These are phyloP conservation scores for Passerina amoena DNA, from an alignment of 2,113 vertebrate genomes.

Conservation along the genomic window DNA sequence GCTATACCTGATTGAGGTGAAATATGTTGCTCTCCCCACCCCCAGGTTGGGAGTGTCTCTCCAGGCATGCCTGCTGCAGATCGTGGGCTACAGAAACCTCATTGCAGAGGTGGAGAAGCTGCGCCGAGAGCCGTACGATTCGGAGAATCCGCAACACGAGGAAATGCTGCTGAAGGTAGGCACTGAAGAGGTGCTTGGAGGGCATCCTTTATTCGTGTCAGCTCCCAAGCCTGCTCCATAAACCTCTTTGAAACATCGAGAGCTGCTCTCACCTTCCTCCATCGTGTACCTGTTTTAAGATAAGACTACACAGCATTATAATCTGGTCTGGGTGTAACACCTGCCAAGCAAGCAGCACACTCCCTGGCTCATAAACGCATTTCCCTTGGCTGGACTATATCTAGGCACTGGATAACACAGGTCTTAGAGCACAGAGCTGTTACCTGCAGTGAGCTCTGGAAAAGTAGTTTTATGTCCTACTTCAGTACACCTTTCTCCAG, in stretches of 20 bases:
- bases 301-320: not conserved
- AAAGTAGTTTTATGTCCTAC: not conserved
- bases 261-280: not conserved
- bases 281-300: not conserved
- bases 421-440: not conserved
- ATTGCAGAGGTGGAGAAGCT: slow-evolving; percentile 93
- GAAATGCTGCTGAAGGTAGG: slow-evolving; percentile 93
- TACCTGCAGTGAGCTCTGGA: not conserved
- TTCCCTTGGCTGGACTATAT: not conserved
- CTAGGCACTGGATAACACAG: not conserved
- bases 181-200: not conserved
- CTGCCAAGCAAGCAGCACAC: not conserved
- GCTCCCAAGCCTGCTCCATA: not conserved
- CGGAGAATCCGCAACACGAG: slow-evolving; percentile 88
- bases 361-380: not conserved
- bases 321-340: not conserved
- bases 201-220: not conserved
- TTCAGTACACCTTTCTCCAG: not conserved
- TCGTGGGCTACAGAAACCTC: slow-evolving; percentile 91
- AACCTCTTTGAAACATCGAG: not conserved
- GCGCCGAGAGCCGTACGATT: slow-evolving; percentile 90
- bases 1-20: not conserved
- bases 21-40: not conserved
- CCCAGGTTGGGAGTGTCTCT: slow-evolving; percentile 90
- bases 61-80: slow-evolving; percentile 93